These are phyloP conservation scores for Drosophila kanekoi DNA, from an alignment of 2,888 invertebrate species.

Conservation along the genomic window DNA sequence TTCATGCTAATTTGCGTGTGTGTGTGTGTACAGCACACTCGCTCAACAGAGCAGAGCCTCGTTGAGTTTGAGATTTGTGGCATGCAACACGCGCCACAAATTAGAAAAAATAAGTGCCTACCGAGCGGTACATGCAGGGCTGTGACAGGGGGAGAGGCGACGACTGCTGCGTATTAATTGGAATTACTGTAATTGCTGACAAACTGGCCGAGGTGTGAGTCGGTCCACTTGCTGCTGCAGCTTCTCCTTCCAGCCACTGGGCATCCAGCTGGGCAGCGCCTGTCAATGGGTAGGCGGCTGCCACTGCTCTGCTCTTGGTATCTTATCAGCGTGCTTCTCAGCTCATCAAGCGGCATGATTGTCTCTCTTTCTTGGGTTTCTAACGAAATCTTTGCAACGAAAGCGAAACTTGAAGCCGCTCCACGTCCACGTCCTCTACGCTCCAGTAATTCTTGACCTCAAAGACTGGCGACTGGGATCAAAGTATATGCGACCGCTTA, in stretches of 20 bases:
- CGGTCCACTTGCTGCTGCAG: constrained; percentile 23
- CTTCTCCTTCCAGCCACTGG: neutral
- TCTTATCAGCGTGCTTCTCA: constrained; percentile 37
- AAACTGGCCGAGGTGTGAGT: constrained; percentile 61
- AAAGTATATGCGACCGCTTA: constrained; percentile 19
- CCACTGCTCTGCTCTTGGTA: constrained; percentile 2
- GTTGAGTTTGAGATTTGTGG: constrained; percentile 69
- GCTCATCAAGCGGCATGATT: constrained; percentile 1
- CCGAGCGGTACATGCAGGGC: constrained; percentile 8
- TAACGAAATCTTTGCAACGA: constrained; percentile 24
- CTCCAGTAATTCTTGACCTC: constrained; percentile 56
- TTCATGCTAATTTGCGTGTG: constrained; percentile 59
- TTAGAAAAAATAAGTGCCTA: constrained; percentile 70
- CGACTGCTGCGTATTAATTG: constrained; percentile 73
- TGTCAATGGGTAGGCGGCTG: constrained; percentile 19
- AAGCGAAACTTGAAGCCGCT: constrained; percentile 53
- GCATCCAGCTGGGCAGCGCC: constrained; percentile 22
- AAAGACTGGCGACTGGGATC: constrained; percentile 27
- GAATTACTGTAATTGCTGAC: constrained; percentile 71
- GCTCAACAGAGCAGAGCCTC: constrained; percentile 24
- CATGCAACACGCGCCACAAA: constrained; percentile 84
- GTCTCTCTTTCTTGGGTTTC: constrained; percentile 5
- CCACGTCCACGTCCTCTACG: constrained; percentile 21
- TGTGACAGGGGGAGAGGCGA: constrained; percentile 12
- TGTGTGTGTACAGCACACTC: constrained; percentile 22